Base-by-base conservation (phyloP, 2,888 invertebrate genomes). In the Amitus sp. region DNA sequence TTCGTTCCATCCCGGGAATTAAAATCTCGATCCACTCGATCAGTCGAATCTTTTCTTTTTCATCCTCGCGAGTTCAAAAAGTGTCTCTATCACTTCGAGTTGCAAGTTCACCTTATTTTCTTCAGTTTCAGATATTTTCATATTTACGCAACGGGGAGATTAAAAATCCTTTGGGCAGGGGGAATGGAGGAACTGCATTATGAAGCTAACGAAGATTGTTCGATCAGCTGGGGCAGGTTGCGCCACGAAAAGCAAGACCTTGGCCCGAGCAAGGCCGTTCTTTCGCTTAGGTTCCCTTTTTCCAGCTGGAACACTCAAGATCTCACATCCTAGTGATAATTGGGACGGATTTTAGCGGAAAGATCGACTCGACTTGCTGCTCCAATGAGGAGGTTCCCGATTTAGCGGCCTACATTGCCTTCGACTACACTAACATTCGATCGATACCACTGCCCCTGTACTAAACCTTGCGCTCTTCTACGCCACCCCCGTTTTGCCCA, bases 391-490 rank as follows among this genome's bases (percentile, higher is more conserved):
- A 57, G 40, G 34, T 56, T 62, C 37, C 54, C 48, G 53, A 49
- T 50, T 53, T 47, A 42, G 47, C 47, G 53, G 49, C 45, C 19
- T 56, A 30, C 62, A 57, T 65, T 67, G 70, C 68, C 71, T 69
- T 65, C 62, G 65, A 68, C 69, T 63, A 66, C 66, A 68, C 72
- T 58, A 67, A 70, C 64, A 61, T 72, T 72, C 76, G 75, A 78
- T 81, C 80, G 80, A 81, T 81, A 75, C 77, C 74, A 73, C 80
- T 76, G 79, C 79, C 80, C 79, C 80, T 81, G 79, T 79, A 76
- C n/a, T n/a, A 78, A 73, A 71, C 74, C 75, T 71, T 70, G 69
- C 71, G 70, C 69, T 61, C 67, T 67, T 23, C 43, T 10, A 61
- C 65, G 40, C 49, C 57, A 15, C 49, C 54, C 56, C 56, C 52